Evolutionary conservation across 2,888 invertebrate species (phyloP), one percentile per base, ranked within the genome.

Genomic region (Gymnoscelis rufifasciata): DNA sequence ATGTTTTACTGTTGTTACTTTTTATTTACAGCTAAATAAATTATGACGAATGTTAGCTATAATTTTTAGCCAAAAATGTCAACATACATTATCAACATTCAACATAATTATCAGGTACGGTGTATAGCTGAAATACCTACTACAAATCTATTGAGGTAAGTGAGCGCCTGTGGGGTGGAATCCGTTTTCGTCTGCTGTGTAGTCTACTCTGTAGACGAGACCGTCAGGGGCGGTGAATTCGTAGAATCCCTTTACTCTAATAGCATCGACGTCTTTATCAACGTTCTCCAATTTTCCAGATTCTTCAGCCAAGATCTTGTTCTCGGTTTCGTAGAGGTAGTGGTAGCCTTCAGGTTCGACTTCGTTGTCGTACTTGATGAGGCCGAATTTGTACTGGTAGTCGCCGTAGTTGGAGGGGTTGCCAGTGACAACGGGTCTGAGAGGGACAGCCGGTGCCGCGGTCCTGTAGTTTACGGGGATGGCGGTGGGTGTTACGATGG

Each of bases 251-350:
- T 78, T 86, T 12, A 68, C 75, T 43, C 74, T 78, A 12, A 84
- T 59, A 14, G 66, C 79, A 0, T 72, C 71, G 7, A 51, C 60
- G 36, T 82, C 78, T 31, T 51, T 74, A 56, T 73, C 72, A n/a
- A 80, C 59, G 46, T 72, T 64, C 52, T 86, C 86, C 1, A 88
- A 36, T 28, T 72, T 71, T 24, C 88, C 88, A 13, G 76, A 67
- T 63, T 88, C 88, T 52, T 87, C 88, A 5, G 83, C 83, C 10
- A 82, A 76, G 52, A 88, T 88, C 49, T 78, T 87, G 71, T 88
- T 88, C 52, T 86, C 83, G n/a, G 88, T 88, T 60, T 88, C 86
- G 50, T 86, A 88, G 10, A 84, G 68, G 62, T 83, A 88, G 61
- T 83, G 87, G 68, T 88, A 88, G 14, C 87, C 84, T 1, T 87